These are phyloP conservation scores for Achatina immaculata DNA, from an alignment of 1,140 invertebrate genomes.

Conservation along the genomic window DNA sequence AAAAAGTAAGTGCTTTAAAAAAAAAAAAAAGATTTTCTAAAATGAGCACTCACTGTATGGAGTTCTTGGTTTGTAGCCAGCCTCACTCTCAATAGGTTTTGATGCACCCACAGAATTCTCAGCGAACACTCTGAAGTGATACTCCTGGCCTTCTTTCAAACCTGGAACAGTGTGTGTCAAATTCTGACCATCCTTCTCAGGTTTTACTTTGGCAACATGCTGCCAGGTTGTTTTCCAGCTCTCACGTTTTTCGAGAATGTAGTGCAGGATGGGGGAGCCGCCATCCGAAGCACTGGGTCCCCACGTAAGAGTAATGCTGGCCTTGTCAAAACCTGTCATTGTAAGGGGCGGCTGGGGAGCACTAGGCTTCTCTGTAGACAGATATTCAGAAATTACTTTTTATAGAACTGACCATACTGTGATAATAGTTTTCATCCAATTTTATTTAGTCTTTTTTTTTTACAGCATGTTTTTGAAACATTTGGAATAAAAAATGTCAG, in stretches of 20 bases:
- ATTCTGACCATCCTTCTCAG: slow-evolving; percentile 33
- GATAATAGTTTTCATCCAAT: background rate
- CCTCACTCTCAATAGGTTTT: slow-evolving; percentile 84
- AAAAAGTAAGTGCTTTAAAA: no score
- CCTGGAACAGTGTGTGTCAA: slow-evolving; percentile 77
- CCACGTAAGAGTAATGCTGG: slow-evolving; percentile 88
- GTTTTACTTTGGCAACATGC: slow-evolving; percentile 46
- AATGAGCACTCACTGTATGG: slow-evolving; percentile 83
- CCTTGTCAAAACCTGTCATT: slow-evolving; percentile 64
- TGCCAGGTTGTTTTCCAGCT: slow-evolving; percentile 52
- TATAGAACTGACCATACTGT: background rate
- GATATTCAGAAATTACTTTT: background rate
- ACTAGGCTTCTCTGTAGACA: slow-evolving; percentile 77
- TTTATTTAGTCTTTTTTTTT: no score
- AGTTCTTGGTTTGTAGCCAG: slow-evolving; percentile 56
- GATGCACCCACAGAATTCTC: slow-evolving; percentile 94
- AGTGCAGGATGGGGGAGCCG: slow-evolving; percentile 60
- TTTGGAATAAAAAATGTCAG: no score
- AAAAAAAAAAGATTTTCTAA: no score
- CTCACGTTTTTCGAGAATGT: slow-evolving; percentile 67
- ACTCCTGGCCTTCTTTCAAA: slow-evolving; percentile 93
- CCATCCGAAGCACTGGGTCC: slow-evolving; percentile 80
- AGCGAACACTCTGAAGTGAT: slow-evolving; percentile 92
- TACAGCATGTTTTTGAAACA: no score
- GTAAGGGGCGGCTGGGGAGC: slow-evolving; percentile 93